Percentiles rank a stretch among this genome's conserved stretches.
These are phyloP conservation scores for Prosapia bicincta DNA, from an alignment of 2,888 invertebrate species.

Conservation along the genomic window DNA sequence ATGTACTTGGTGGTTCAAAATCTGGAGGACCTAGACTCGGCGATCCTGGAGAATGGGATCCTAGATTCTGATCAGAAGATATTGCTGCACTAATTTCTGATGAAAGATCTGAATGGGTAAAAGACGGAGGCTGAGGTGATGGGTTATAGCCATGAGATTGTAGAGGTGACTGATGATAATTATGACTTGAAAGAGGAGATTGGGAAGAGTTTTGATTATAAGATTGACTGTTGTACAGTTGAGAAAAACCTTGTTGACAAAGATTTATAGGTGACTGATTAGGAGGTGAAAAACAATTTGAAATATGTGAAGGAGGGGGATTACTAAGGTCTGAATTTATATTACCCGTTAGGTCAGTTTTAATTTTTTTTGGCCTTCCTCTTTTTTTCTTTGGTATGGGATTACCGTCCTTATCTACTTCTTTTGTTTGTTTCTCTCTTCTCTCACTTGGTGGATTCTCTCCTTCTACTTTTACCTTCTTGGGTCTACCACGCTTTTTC, in stretches of 20 bases:
- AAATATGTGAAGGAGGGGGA: slow-evolving; percentile 15
- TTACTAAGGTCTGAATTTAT: slow-evolving; percentile 15
- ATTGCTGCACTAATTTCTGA: slow-evolving; percentile 77
- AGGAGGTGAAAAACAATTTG: slow-evolving; percentile 51
- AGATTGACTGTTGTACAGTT: slow-evolving; percentile 38
- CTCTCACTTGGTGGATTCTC: slow-evolving; percentile 44
- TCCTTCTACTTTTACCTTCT: slow-evolving; percentile 72
- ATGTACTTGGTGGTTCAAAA: slow-evolving; percentile 67
- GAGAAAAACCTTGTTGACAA: slow-evolving; percentile 44
- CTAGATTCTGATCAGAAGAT: slow-evolving; percentile 59
- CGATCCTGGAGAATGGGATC: slow-evolving; percentile 64
- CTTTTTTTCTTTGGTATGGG: slow-evolving; percentile 78
- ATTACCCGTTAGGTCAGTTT: slow-evolving; percentile 42
- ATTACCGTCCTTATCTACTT: slow-evolving; percentile 34
- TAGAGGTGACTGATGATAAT: slow-evolving; percentile 47
- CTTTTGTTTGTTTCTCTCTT: slow-evolving; percentile 43
- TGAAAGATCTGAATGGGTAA: slow-evolving; percentile 69
- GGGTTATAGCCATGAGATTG: slow-evolving; percentile 47
- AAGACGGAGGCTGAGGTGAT: slow-evolving; percentile 46
- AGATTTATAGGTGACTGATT: slow-evolving; percentile 52
- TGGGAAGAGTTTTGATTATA: slow-evolving; percentile 41
- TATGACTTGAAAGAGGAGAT: slow-evolving; percentile 40
- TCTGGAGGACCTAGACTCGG: slow-evolving; percentile 66
- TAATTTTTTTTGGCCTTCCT: slow-evolving; percentile 83
- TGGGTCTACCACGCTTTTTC: slow-evolving; percentile 84